Conservation (phyloP, 2,797 vertebrate species). For the Neoniphon sammara region DNA sequence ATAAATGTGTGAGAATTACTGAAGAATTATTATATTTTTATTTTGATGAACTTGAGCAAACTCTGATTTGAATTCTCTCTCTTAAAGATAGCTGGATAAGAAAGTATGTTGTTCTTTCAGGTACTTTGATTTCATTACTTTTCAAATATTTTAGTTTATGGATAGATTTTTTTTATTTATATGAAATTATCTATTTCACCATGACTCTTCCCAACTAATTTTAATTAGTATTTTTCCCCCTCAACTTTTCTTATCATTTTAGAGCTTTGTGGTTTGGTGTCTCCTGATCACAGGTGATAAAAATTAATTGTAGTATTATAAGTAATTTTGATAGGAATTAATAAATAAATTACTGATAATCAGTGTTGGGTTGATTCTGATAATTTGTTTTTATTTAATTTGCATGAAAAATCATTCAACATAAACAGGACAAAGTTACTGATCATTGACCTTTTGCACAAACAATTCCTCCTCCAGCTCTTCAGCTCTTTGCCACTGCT, state of each 20-base stretch:
- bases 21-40: background rate
- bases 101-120: constrained; percentile 36
- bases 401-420: background rate
- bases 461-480: constrained; percentile 29
- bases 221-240: background rate
- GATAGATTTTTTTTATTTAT: background rate
- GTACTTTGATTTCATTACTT: constrained; percentile 21
- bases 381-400: background rate
- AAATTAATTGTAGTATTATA: background rate
- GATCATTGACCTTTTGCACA: background rate
- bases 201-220: background rate
- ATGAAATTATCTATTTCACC: background rate
- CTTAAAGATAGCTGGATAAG: background rate
- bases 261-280: constrained; percentile 55
- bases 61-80: background rate
- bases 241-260: background rate
- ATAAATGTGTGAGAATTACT: background rate
- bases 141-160: background rate
- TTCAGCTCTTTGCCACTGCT: constrained; percentile 6
- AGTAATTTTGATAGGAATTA: no score
- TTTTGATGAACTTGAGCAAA: background rate
- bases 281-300: constrained; percentile 55
- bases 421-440: background rate
- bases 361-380: background rate
- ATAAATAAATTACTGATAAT: no score